Base-by-base conservation (phyloP, 2,888 invertebrate genomes). In the Pristionchus arcanus region DNA sequence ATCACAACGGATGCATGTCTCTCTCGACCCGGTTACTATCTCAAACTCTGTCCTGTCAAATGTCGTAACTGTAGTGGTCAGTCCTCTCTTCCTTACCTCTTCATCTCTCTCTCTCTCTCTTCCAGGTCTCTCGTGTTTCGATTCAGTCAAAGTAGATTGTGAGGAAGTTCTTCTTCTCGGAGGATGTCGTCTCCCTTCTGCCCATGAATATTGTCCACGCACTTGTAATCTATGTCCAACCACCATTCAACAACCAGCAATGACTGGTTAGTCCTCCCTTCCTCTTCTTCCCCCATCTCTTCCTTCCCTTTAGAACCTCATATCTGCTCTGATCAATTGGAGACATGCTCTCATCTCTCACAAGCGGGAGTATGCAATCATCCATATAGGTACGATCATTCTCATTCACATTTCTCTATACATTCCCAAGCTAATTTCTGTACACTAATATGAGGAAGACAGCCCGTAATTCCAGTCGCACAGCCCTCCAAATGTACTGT, bases 81-180 rank as follows among this genome's bases (percentile, higher is more conserved):
- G 87, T 85, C 59, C 59, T 59, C 59, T 59, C 59, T 59, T 21
- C 25, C 59, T 59, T 21, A 16, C 25, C 15, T 21, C 11, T 25
- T 68, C 68, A 25, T n/a, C n/a, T 19, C 15, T n/a, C 59, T 37
- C 9, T 19, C 16, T 28, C 28, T 25, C 28, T 31, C 34, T 90
- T 87, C 77, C 87, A 92, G 93, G 93, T 28, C 90, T 91, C 25
- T 91, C 91, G 37, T 93, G 93, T 68, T 91, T 91, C 89, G 93
- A 93, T 84, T 93, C 93, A 3, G 92, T 92, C 25, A 93, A 93
- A 88, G 92, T 93, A n/a, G 92, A 93, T 86, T 93, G 93, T 86
- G 91, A 90, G 34, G 92, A 92, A 89, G 92, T 92, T 74, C 90
- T 89, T 15, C 90, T 87, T 11, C 91, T 91, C 37, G 92, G 92